Base-by-base conservation (phyloP, 2,113 vertebrate species). In the Caranx ignobilis region DNA sequence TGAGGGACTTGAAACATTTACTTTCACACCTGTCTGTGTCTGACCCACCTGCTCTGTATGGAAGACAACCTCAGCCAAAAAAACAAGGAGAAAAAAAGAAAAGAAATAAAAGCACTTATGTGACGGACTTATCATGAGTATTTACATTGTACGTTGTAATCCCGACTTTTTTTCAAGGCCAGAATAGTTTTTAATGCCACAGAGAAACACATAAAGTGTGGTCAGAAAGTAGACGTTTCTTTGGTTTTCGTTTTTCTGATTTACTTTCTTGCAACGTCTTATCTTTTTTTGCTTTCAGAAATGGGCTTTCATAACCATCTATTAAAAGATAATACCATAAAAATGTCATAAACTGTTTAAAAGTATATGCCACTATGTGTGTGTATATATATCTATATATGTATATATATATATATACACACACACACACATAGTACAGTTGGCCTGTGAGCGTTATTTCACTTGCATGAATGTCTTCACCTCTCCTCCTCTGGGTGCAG, bases 1-100 rank as follows among this genome's bases (percentile, higher is more conserved):
- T 19, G 16, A 13, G 32, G 34, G 50, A 72, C 67, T 63, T 62
- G 31, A 45, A 81, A 83, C 41, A 35, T 79, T 32, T 50, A 47
- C 6, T 3, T 35, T n/a, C 65, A 6, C 59, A 55, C 32, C 15
- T 1, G 19, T 56, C 21, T 45, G 43, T 69, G n/a, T 18, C 15
- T 26, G 26, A 8, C 12, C 9, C 41, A 67, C 16, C 39, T 9
- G 8, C 39, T 41, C 64, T 54, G 12, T n/a, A 26, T 35, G 78
- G 65, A 56, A 32, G 35, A 2, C 11, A 0, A 19, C 11, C 16
- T 50, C 26, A 65, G 52, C 39, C 48, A 39, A 77, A 52, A 52
- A 2, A 50, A 41, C 39, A 52, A 13, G 1, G 15, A 8, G 26
- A 21, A 32, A 60, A 18, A 1, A 1, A n/a, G n/a, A n/a, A 26